Conservation (phyloP, 64 coral and sea anemone genomes). For the Stylophora pistillata region DNA sequence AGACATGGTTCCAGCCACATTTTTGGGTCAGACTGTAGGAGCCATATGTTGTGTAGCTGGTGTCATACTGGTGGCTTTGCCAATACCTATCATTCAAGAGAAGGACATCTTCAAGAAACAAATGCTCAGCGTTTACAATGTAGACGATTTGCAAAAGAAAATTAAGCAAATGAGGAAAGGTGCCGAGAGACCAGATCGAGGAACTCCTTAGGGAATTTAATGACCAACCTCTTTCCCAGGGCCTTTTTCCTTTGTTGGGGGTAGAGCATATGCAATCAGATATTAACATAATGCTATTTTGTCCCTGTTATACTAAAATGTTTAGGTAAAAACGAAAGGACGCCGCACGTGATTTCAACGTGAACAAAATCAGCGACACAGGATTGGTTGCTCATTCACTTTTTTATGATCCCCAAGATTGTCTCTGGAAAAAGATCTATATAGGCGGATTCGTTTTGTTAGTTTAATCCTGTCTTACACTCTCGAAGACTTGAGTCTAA, state of each 20-base stretch:
- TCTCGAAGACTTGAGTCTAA: too few species aligned
- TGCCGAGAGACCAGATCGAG: background rate
- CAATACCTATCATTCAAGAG: slow-evolving; percentile 90
- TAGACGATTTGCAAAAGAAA: slow-evolving; percentile 82
- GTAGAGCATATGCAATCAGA: background rate
- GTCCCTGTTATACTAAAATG: too few species aligned
- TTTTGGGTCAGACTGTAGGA: slow-evolving; percentile 62
- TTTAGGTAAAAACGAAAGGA: too few species aligned
- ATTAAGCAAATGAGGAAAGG: slow-evolving; percentile 72
- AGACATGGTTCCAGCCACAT: slow-evolving; percentile 81
- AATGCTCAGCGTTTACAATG: slow-evolving; percentile 92
- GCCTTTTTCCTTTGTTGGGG: background rate
- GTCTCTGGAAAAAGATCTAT: too few species aligned
- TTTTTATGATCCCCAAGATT: too few species aligned
- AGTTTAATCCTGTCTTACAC: too few species aligned
- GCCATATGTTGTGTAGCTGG: slow-evolving; percentile 81
- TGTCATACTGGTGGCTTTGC: slow-evolving; percentile 77
- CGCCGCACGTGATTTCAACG: too few species aligned
- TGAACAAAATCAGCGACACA: too few species aligned
- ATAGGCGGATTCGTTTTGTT: too few species aligned
- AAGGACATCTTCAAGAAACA: slow-evolving; percentile 97
- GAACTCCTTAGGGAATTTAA: background rate
- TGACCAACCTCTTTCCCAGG: too few species aligned
- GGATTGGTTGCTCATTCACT: too few species aligned
- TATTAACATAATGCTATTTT: background rate